Base-by-base conservation (phyloP, 2,888 invertebrate species). In the Amiota mariae region DNA sequence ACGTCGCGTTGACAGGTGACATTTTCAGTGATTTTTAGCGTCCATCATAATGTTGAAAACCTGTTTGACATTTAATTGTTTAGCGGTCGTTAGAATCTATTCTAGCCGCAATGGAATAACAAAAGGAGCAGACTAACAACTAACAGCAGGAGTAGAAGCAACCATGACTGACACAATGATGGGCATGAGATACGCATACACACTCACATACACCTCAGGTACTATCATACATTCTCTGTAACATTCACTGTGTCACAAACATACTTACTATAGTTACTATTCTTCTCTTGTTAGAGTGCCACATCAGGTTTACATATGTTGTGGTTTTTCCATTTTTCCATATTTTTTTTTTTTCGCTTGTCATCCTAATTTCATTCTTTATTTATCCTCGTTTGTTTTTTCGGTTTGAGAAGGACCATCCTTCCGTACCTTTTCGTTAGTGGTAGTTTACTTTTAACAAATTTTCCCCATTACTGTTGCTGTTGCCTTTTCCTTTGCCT, bases 21-120 rank as follows among this genome's bases (percentile, higher is more conserved):
- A 78, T 79, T 76, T 80, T 78, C 83, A 82, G 77, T 84, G 85
- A 84, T 84, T 84, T 84, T 81, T 77, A 84, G 84, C 85, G 82
- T 85, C 82, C 82, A 85, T 84, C 85, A 84, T 80, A 72, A 71
- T 68, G 67, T 68, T 68, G 49, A 78, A 79, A 77, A 76, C 75
- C 84, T 78, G 78, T 84, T 83, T 82, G 85, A 81, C 83, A 82
- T 84, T 85, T 84, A 84, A 84, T 84, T 84, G 83, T 80, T 56
- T 73, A 51, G 70, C 68, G 56, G 61, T 57, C 36, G 36, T 24
- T 70, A 24, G 46, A 15, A 13, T 46, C 1, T 2, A 18, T n/a
- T n/a, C n/a, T n/a, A 67, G 76, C 54, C 78, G 70, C 70, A 74
- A 80, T 76, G 78, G 78, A 75, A 80, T 75, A 76, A 77, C 80